Conservation (phyloP, 1,140 invertebrate genomes). For the Cotesia chilonis region DNA sequence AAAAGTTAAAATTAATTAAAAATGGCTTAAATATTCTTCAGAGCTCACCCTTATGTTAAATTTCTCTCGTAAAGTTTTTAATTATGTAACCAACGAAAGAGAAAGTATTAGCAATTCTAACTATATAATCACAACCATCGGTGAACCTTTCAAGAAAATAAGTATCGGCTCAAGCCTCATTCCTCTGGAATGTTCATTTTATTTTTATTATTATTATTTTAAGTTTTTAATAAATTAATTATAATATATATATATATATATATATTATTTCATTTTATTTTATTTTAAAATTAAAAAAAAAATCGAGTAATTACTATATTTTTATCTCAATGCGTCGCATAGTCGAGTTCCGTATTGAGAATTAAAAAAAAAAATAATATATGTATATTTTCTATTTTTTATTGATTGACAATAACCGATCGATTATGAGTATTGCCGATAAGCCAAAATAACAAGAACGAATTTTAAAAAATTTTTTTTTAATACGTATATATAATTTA, state of each 20-base stretch:
- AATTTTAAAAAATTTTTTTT: neutral
- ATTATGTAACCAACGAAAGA: slow-evolving; percentile 24
- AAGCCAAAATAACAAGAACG: neutral
- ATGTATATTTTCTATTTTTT: neutral
- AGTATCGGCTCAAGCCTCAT: slow-evolving; percentile 19
- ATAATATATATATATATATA: neutral
- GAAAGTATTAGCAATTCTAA: slow-evolving; percentile 34
- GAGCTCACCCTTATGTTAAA: slow-evolving; percentile 8
- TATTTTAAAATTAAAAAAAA: neutral
- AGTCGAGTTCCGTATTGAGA: slow-evolving; percentile 30
- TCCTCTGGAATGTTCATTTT: slow-evolving; percentile 22
- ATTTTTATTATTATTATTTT: neutral
- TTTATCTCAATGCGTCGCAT: slow-evolving; percentile 26
- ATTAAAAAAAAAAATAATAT: slow-evolving; percentile 1
- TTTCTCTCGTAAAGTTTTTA: slow-evolving; percentile 24
- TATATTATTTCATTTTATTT: slow-evolving; percentile 1
- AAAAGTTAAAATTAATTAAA: neutral
- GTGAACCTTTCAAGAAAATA: slow-evolving; percentile 32
- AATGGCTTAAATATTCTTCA: neutral
- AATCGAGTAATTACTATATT: slow-evolving; percentile 1
- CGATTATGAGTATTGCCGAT: slow-evolving; percentile 5
- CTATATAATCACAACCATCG: slow-evolving; percentile 37
- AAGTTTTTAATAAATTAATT: slow-evolving; percentile 3
- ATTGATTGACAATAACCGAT: slow-evolving; percentile 1
- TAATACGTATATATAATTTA: neutral